Base-by-base conservation (phyloP, 2,113 vertebrate species). In the Megaceryle maxima region DNA sequence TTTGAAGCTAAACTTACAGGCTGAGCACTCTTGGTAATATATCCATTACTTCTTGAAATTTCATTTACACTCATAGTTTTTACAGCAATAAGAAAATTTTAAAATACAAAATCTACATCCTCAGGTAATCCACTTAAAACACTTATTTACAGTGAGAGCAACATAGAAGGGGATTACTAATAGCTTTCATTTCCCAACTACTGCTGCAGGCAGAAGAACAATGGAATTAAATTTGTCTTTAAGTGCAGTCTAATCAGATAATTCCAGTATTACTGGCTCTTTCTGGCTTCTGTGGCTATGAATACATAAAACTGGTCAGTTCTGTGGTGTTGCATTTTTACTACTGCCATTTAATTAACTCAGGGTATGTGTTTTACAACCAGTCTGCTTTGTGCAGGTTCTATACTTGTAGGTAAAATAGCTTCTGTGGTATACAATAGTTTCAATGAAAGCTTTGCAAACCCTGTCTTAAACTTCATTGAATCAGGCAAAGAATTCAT, bases 161-260 rank as follows among this genome's bases (percentile, higher is more conserved):
- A 53, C 69, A 85, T 35, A 91, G 72, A 76, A 48, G n/a, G 44
- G n/a, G 76, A 91, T 95, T 94, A 80, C 80, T 90, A 90, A 90
- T 76, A 94, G 44, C 76, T 91, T 96, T 95, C 29, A 26, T 92
- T 94, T 91, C 64, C 62, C 51, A 91, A 51, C 76, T 51, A 18
- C 44, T 69, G 64, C 87, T 85, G 77, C 68, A 76, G 90, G 92
- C 77, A 92, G 80, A 43, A 82, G 94, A 97, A 94, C 67, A 92
- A 93, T 83, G 69, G 83, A 95, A 88, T 86, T 68, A 90, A 48
- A 79, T 68, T 94, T 89, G 85, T 53, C 43, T 92, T 88, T 94
- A 69, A 70, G 31, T 75, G 59, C 55, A 70, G 81, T 69, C 59
- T 83, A 69, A 94, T 78, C 59, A 66, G 83, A 83, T 81, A 57